Percentiles rank a stretch among this genome's conserved stretches.
Conservation (phyloP, 2,797 vertebrate genomes). For the Cossypha polioptera region DNA sequence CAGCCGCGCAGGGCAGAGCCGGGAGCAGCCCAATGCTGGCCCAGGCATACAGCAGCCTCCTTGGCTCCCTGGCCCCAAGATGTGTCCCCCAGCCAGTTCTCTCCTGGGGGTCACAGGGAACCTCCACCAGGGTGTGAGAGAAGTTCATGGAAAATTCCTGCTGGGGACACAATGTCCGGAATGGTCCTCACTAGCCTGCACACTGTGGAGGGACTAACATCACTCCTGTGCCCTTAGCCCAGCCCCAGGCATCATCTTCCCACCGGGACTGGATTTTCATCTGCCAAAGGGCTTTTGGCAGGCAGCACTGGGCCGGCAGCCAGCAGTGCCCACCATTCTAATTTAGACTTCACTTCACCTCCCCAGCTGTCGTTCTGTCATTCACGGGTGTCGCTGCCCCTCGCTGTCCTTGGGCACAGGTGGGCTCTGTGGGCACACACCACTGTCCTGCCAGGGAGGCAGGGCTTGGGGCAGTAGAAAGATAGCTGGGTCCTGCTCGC, state of each 20-base stretch:
- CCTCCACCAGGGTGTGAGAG: not conserved
- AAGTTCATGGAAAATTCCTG: not conserved
- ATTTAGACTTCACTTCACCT: not conserved
- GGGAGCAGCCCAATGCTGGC: not conserved
- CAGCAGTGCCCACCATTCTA: not conserved
- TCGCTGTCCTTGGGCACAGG: not conserved
- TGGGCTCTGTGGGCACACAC: rapidly evolving
- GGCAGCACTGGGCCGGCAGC: not conserved
- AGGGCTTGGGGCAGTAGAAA: not conserved
- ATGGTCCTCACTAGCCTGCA: not conserved
- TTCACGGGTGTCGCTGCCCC: not conserved
- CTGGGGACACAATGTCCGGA: not conserved
- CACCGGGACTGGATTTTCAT: not conserved
- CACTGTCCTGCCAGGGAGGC: not conserved
- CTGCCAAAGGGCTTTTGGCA: not conserved
- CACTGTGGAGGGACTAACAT: not conserved
- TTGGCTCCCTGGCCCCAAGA: not conserved
- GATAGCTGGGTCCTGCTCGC: not conserved
- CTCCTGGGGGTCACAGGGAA: not conserved
- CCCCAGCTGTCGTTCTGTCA: not conserved
- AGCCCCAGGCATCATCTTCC: not conserved
- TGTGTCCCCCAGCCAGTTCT: not conserved
- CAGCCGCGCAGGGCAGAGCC: not conserved
- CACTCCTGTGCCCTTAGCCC: not conserved
- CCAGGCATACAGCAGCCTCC: rapidly evolving